Percentiles rank a stretch among this genome's conserved stretches.
Evolutionary conservation across 2,113 vertebrate species (phyloP).

Genomic region (Gasterosteus aculeatus): DNA sequence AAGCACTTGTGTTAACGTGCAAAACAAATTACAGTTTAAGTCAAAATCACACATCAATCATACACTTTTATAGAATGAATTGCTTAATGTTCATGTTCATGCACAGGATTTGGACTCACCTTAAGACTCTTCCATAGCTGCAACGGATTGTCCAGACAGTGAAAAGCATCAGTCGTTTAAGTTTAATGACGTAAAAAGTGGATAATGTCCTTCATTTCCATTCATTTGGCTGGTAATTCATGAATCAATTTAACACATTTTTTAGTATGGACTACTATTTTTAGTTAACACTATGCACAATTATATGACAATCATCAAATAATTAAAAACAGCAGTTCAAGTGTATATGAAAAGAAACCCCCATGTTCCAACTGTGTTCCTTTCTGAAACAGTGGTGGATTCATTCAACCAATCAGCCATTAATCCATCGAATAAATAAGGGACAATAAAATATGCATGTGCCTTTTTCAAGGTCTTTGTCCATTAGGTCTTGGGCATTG

Average conservation of each 20-base stretch:
- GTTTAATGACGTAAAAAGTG: not conserved
- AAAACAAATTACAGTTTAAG: too few relatives aligned
- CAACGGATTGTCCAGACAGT: too few relatives aligned
- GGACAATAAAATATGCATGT: not conserved
- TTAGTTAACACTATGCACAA: not conserved
- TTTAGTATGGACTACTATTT: not conserved
- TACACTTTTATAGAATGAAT: not conserved
- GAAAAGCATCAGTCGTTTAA: not conserved
- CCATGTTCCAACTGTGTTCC: not conserved
- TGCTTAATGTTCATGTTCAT: not conserved
- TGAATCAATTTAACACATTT: not conserved
- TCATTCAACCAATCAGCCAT: not conserved
- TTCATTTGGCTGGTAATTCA: not conserved
- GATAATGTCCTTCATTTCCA: not conserved
- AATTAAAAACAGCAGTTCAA: not conserved
- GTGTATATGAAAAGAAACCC: too few relatives aligned
- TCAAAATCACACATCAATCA: not conserved
- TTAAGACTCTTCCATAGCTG: not conserved
- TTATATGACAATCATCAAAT: not conserved
- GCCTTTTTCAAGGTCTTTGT: not conserved
- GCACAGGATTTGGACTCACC: not conserved
- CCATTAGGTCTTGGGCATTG: not conserved
- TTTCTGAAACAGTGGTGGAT: not conserved
- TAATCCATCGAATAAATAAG: not conserved
- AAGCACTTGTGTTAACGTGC: too few relatives aligned